Evolutionary conservation across 2,113 vertebrate genomes (phyloP).

Genomic region (Platanista minor): DNA sequence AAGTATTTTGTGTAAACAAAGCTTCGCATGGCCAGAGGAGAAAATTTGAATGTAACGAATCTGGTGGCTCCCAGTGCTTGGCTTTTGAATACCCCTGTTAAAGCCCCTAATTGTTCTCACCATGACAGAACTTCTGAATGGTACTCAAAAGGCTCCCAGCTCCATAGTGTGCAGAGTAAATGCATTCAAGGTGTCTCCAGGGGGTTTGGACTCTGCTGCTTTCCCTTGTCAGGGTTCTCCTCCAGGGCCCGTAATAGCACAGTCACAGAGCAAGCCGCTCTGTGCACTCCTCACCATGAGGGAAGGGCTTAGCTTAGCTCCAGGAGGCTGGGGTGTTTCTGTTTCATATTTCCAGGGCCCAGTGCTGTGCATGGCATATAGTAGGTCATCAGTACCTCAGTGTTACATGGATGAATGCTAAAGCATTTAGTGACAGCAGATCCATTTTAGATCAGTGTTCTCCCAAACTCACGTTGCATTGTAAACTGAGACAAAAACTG

Average conservation of each 20-base stretch:
- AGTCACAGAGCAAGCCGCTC: conserved; percentile 14
- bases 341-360: background rate
- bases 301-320: conserved; percentile 22
- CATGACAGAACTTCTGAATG: conserved; percentile 51
- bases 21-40: conserved; percentile 49
- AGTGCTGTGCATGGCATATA: background rate
- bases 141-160: conserved; percentile 49
- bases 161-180: conserved; percentile 37
- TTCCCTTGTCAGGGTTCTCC: conserved; percentile 52
- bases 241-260: conserved; percentile 38
- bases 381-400: background rate
- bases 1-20: conserved; percentile 58
- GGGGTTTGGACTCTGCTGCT: conserved; percentile 31
- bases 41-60: conserved; percentile 66
- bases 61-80: conserved; percentile 17
- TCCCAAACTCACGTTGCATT: background rate
- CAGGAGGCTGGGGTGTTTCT: background rate
- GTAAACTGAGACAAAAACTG: background rate
- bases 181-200: conserved; percentile 20
- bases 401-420: background rate
- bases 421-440: background rate
- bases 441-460: background rate
- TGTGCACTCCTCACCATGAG: background rate
- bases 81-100: conserved; percentile 51
- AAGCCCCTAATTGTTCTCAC: conserved; percentile 65